These are phyloP conservation scores for Cybosia mesomella DNA, from an alignment of 2,888 invertebrate species.

Conservation along the genomic window DNA sequence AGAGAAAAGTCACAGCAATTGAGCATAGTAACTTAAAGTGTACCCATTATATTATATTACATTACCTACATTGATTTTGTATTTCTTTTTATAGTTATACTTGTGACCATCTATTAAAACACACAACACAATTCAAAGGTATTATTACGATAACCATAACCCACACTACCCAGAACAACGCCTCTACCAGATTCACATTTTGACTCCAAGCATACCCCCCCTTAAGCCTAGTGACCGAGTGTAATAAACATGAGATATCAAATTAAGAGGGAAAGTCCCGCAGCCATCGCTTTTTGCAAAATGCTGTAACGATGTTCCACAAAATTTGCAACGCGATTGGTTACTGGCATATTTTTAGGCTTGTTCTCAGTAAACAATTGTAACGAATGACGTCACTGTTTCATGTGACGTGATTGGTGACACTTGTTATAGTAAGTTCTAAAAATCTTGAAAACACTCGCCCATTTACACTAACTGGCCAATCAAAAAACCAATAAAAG, in stretches of 20 bases:
- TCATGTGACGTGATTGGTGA: not conserved
- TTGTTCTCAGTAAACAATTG: not conserved
- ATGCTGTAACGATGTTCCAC: not conserved
- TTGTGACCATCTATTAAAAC: conserved; percentile 20
- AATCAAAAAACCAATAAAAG: no score
- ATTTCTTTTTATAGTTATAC: conserved; percentile 27
- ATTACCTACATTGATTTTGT: not conserved
- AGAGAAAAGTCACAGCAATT: not conserved
- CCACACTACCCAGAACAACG: conserved; percentile 22
- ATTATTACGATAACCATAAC: conserved; percentile 13
- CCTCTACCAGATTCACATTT: conserved; percentile 13
- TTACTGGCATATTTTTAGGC: not conserved
- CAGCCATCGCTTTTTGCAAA: not conserved
- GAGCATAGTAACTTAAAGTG: not conserved
- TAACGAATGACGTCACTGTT: not conserved
- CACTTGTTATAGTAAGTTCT: no score
- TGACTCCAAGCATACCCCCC: conserved; percentile 2
- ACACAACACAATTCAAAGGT: conserved; percentile 23
- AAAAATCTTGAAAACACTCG: no score
- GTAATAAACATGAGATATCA: not conserved
- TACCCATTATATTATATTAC: not conserved
- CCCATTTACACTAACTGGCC: no score
- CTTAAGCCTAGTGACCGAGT: not conserved
- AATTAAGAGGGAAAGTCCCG: not conserved
- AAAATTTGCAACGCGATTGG: not conserved